Conservation (phyloP, 2,113 vertebrate genomes). For the Cochlearius cochlearius region DNA sequence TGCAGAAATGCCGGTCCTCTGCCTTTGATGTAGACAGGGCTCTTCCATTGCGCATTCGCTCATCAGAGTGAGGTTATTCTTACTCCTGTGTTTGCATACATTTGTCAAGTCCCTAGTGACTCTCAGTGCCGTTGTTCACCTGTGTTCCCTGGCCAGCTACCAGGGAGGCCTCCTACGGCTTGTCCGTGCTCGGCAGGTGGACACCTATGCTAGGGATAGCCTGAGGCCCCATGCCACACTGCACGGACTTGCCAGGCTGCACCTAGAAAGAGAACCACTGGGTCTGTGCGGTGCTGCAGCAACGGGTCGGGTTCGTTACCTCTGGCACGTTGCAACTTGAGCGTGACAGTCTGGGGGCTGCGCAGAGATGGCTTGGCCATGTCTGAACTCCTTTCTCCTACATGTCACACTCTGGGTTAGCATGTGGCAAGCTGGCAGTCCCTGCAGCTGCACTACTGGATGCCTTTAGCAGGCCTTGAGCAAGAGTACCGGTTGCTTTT, state of each 20-base stretch:
- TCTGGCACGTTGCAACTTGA: neutral
- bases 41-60: neutral
- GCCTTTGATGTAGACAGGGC: neutral
- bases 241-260: neutral
- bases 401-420: neutral
- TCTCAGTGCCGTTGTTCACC: neutral
- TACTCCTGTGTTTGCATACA: neutral
- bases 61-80: neutral
- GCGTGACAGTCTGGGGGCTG: neutral
- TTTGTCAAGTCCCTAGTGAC: neutral
- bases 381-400: neutral
- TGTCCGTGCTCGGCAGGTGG: neutral
- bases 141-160: neutral
- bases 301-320: neutral
- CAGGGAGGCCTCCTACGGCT: neutral
- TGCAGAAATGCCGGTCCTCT: neutral
- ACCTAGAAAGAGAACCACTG: neutral
- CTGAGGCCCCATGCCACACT: accelerated
- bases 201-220: neutral
- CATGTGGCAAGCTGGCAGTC: neutral
- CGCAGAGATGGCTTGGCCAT: neutral
- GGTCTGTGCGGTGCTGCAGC: neutral
- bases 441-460: neutral
- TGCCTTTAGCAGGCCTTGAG: neutral
- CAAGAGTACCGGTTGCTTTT: neutral